Conservation (phyloP, 2,797 vertebrate genomes). For the Choloepus didactylus region DNA sequence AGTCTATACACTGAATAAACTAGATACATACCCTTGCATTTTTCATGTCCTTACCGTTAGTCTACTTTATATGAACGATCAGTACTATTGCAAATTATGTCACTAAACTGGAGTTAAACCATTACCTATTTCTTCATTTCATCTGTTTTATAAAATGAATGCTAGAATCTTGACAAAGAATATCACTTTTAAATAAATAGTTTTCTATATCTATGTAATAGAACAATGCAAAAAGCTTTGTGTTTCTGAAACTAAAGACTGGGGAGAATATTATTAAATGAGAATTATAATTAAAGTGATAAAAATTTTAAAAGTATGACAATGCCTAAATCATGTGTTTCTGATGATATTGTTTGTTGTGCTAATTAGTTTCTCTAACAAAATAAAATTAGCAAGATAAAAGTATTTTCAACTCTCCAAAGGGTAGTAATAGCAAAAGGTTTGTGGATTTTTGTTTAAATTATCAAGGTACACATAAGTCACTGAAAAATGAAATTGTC, state of each 20-base stretch:
- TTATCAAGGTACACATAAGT: conserved; percentile 39
- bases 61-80: conserved; percentile 46
- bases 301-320: conserved; percentile 15
- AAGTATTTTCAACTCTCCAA: conserved; percentile 36
- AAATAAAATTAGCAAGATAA: neutral
- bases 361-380: neutral
- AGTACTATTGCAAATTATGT: neutral
- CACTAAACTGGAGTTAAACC: neutral
- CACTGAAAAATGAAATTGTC: conserved; percentile 23
- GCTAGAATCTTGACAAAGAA: neutral
- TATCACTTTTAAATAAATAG: conserved; percentile 26
- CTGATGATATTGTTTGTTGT: neutral
- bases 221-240: neutral
- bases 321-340: neutral
- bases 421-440: neutral
- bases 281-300: conserved; percentile 5
- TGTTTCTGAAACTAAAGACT: neutral
- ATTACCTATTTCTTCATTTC: conserved; percentile 31
- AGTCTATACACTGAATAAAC: neutral
- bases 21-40: neutral
- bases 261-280: neutral
- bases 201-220: neutral
- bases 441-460: neutral
- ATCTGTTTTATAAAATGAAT: neutral
- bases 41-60: neutral